Evolutionary conservation across 1,140 invertebrate genomes (phyloP), one percentile per base, ranked within the genome.

Genomic region (Drosophila sturtevanti): DNA sequence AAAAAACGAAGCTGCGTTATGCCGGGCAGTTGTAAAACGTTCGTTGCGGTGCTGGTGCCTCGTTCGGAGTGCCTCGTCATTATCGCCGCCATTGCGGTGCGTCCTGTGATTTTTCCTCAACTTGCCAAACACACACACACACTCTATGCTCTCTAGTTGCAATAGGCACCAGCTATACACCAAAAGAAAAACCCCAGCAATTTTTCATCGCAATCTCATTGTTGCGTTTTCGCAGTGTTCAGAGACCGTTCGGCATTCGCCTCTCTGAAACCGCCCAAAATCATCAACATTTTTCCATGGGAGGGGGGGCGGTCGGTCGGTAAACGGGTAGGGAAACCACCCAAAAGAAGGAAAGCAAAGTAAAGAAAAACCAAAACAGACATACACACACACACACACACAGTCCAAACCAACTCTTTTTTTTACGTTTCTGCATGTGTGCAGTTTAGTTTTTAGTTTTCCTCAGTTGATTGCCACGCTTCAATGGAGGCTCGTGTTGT

Each of bases 401-500:
- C 27, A 34, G n/a, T n/a, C n/a, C 34, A 34, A 56, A 34, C 54
- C 54, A 56, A 56, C 54, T 56, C 48, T 55, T 54, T 48, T 54
- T 48, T 51, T 52, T 21, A 34, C 22, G n/a, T 48, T 35, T 55
- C 44, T 63, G 73, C 63, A 66, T 48, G 75, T 62, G 63, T 63
- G 7, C 18, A 72, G 51, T 41, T 68, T 34, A n/a, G 31, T 22
- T 34, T 59, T 27, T 41, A 48, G 54, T 75, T 86, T 86, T 81
- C 79, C 79, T 81, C 72, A 79, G 81, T 82, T 79, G 77, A 80
- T 77, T 79, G 77, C 79, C 65, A 90, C 87, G 87, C 87, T 90
- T 86, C 87, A 90, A 90, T 90, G 80, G 78, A 82, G 85, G 69
- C 77, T 89, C 81, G 72, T 69, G 74, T 63, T 72, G 77, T 89